Evolutionary conservation across 2,888 invertebrate genomes (phyloP).

Genomic region (Tachina grossa): DNA sequence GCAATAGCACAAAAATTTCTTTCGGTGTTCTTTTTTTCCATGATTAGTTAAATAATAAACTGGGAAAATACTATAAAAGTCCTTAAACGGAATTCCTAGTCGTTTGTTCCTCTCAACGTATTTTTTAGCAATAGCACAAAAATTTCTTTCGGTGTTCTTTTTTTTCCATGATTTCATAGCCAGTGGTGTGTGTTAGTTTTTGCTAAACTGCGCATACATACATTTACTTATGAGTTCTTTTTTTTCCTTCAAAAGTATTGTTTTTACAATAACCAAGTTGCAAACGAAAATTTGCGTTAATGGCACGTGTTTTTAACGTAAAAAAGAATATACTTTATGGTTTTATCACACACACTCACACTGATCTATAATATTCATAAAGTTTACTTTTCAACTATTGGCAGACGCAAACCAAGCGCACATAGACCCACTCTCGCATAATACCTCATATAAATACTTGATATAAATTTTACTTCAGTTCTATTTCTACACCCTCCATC

Average conservation of each 20-base stretch:
- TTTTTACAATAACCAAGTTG: conserved; percentile 51
- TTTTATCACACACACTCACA: conserved; percentile 43
- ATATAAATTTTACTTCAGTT: conserved; percentile 15
- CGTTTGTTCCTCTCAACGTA: too few relatives aligned
- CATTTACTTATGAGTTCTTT: background rate
- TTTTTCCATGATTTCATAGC: conserved; percentile 11
- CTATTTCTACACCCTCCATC: background rate
- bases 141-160: conserved; percentile 2
- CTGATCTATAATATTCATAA: conserved; percentile 32
- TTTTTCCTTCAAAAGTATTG: conserved; percentile 34
- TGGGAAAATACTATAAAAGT: too few relatives aligned
- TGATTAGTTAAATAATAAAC: too few relatives aligned
- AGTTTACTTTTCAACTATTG: conserved; percentile 36
- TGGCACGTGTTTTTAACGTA: conserved; percentile 69
- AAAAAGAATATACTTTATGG: conserved; percentile 18
- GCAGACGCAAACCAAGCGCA: background rate
- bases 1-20: background rate
- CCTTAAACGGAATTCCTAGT: too few relatives aligned
- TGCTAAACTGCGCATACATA: conserved; percentile 33
- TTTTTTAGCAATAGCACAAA: background rate
- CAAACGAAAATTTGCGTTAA: conserved; percentile 70
- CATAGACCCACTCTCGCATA: background rate
- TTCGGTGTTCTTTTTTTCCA: background rate
- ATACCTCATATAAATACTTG: conserved; percentile 28
- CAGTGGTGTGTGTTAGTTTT: background rate